phyloP scores from a whole-genome alignment of 2,888 invertebrate genomes.

The Eulithis testata region DNA sequence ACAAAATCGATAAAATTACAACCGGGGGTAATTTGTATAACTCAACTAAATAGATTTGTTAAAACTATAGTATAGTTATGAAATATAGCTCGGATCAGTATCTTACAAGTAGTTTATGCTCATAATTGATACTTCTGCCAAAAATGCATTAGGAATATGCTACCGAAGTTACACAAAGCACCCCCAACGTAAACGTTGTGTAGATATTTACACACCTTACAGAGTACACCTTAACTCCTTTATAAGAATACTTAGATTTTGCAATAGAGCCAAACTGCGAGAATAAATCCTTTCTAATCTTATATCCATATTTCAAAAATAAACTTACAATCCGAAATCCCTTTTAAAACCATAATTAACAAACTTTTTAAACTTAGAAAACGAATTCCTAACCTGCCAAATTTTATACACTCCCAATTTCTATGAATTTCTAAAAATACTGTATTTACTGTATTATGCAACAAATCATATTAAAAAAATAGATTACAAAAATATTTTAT shows the following conservation, averaged over 20 bases:
- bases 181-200: constrained; percentile 61
- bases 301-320: constrained; percentile 58
- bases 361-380: constrained; percentile 40
- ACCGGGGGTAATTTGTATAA: constrained; percentile 17
- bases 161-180: constrained; percentile 39
- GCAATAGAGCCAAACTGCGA: constrained; percentile 70
- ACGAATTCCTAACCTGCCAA: constrained; percentile 37
- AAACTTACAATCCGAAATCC: constrained; percentile 48
- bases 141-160: constrained; percentile 27
- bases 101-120: constrained; percentile 11
- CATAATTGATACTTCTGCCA: constrained; percentile 10
- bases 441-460: constrained; percentile 34
- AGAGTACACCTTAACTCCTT: constrained; percentile 68
- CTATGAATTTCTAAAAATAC: constrained; percentile 38
- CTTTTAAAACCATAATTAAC: constrained; percentile 41
- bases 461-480: constrained; percentile 30
- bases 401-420: constrained; percentile 39
- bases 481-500: constrained; percentile 33
- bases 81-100: constrained; percentile 13
- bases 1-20: constrained; percentile 29
- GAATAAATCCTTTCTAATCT: constrained; percentile 62
- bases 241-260: constrained; percentile 65
- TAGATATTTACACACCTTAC: constrained; percentile 78
- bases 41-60: constrained; percentile 7
- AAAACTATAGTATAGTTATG: neutral